A percentile compares a stretch with the other conserved stretches of the same genome.
phyloP scores from a whole-genome alignment of 1,140 invertebrate genomes.

The Bicyclus anynana region DNA sequence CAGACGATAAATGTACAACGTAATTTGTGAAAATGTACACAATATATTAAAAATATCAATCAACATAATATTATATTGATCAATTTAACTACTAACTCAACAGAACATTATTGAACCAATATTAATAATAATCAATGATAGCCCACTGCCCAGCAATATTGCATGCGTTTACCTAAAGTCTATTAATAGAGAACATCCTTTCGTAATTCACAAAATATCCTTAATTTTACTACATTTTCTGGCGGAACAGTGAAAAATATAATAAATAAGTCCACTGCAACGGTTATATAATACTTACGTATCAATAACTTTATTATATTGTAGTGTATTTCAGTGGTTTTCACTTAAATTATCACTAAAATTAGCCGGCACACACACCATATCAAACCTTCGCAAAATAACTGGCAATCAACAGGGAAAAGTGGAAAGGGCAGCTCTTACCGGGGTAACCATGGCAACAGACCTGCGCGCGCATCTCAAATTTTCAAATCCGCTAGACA shows the following conservation, averaged over 20 bases:
- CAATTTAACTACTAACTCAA: too few species aligned
- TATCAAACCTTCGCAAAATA: conserved; percentile 15
- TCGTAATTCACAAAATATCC: not conserved
- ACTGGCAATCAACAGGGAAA: conserved; percentile 19
- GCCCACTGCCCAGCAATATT: not conserved
- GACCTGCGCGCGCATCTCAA: conserved; percentile 58
- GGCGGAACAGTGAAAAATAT: not conserved
- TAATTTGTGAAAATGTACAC: too few species aligned
- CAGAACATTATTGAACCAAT: too few species aligned
- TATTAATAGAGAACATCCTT: not conserved
- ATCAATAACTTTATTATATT: not conserved
- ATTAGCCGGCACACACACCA: conserved; percentile 5
- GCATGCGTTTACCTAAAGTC: not conserved
- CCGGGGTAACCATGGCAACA: conserved; percentile 51
- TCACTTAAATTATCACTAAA: not conserved
- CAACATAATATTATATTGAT: too few species aligned
- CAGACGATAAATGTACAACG: too few species aligned
- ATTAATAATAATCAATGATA: too few species aligned
- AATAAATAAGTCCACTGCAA: not conserved
- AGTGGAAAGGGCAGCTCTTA: conserved; percentile 23
- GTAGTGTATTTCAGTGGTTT: not conserved
- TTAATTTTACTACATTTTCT: not conserved
- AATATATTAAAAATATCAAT: too few species aligned
- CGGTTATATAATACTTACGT: not conserved
- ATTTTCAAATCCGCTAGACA: conserved; percentile 22